phyloP scores from a whole-genome alignment of 2,888 invertebrate species.

The Achlya flavicornis region DNA sequence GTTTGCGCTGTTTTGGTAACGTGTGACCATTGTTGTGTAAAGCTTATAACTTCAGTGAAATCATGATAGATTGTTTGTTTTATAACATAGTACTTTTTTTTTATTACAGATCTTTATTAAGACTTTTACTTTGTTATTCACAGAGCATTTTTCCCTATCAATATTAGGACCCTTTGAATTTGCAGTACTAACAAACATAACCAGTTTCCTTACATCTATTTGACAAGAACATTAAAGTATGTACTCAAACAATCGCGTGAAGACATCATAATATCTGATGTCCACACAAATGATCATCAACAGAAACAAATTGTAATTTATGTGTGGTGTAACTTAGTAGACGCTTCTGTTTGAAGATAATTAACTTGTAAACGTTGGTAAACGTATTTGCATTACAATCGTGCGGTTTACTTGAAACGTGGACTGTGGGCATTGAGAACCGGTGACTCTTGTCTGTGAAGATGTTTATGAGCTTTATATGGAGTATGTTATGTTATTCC shows the following conservation, averaged over 20 bases:
- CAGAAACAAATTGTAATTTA: conserved; percentile 18
- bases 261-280: neutral
- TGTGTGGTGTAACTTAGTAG: conserved; percentile 14
- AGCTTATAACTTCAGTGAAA: neutral
- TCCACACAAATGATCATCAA: neutral
- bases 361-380: conserved; percentile 24
- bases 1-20: conserved; percentile 2
- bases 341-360: conserved; percentile 23
- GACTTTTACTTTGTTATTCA: no score
- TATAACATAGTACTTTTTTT: neutral
- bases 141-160: no score
- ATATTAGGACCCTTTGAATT: no score
- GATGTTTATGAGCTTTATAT: neutral
- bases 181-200: no score
- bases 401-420: conserved; percentile 20
- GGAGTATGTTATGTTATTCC: conserved; percentile 14
- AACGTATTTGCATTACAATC: conserved; percentile 33
- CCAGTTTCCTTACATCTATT: no score
- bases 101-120: neutral
- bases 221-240: no score
- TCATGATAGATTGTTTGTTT: no score
- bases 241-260: no score
- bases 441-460: conserved; percentile 2
- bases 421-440: neutral
- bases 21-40: neutral